These are phyloP conservation scores for Drosophila parthenogenetica DNA, from an alignment of 2,888 invertebrate genomes.

Conservation along the genomic window DNA sequence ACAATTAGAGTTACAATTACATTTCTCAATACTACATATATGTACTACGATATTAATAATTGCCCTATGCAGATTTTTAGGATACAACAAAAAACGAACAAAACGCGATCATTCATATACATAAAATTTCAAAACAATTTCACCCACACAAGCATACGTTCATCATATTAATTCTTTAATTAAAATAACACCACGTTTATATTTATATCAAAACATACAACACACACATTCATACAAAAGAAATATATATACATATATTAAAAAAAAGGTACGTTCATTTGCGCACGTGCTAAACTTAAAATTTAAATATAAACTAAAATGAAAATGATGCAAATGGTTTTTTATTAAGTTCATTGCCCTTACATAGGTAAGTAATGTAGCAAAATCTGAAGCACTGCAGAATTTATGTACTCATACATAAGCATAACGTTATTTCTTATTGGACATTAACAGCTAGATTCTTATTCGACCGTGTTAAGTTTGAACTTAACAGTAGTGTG, in stretches of 20 bases:
- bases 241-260: conserved; percentile 57
- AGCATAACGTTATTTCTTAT: too few species aligned
- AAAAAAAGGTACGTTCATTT: conserved; percentile 54
- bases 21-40: conserved; percentile 39
- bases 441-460: too few species aligned
- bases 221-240: conserved; percentile 49
- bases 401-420: too few species aligned
- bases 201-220: conserved; percentile 50
- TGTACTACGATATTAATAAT: conserved; percentile 50
- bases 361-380: neutral
- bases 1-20: conserved; percentile 37
- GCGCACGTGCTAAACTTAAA: conserved; percentile 71
- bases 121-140: conserved; percentile 43
- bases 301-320: conserved; percentile 49
- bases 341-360: conserved; percentile 7
- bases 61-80: conserved; percentile 48
- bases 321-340: conserved; percentile 8
- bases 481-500: neutral
- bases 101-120: conserved; percentile 38
- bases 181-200: conserved; percentile 53
- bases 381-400: too few species aligned
- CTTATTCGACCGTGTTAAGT: neutral
- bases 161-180: conserved; percentile 46
- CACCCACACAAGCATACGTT: conserved; percentile 32
- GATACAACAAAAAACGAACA: conserved; percentile 44